Evolutionary conservation across 2,888 invertebrate species (phyloP), one percentile per base, ranked within the genome.

Genomic region (Amitus sp.): DNA sequence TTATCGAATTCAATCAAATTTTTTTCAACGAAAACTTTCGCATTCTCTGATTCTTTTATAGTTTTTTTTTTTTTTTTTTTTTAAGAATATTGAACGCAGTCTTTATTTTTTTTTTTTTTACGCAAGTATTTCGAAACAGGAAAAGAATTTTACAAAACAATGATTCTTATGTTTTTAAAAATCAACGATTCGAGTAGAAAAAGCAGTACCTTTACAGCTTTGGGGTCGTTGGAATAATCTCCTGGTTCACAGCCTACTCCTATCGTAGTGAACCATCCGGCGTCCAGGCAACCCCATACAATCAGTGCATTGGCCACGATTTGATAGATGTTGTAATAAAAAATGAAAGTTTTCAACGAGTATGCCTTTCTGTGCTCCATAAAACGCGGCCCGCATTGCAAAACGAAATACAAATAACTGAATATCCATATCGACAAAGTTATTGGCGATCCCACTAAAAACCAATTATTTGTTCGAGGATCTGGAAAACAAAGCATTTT

Each of bases 311-410:
- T 79, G 18, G 61, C 43, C 0, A 77, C n/a, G 13, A 78, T 69
- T 87, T 95, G 95, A 46, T 88, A 77, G n/a, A 92, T 82, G 78
- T 96, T 95, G 83, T 95, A 96, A 70, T 86, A 83, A 58, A 89
- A 86, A 66, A 95, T 88, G 27, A 90, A 76, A 1, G 79, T 84
- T 66, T 87, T 88, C 23, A 95, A 80, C 9, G 88, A 82, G 74
- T 87, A 90, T 0, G 95, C 86, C 63, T 86, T 84, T 49, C 90
- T 85, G 69, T 87, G 81, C 73, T 85, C 85, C 95, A 96, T 96
- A 69, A 86, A 86, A 7, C 74, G 75, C 1, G 91, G 91, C 7
- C 91, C 86, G 17, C 85, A 77, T 28, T 86, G 80, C 60, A 87
- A 84, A 57, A 91, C 85, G 66, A 88, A 83, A 30, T 82, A 76